These are phyloP conservation scores for Cirrhinus molitorella DNA, from an alignment of 2,797 vertebrate genomes.

Conservation along the genomic window DNA sequence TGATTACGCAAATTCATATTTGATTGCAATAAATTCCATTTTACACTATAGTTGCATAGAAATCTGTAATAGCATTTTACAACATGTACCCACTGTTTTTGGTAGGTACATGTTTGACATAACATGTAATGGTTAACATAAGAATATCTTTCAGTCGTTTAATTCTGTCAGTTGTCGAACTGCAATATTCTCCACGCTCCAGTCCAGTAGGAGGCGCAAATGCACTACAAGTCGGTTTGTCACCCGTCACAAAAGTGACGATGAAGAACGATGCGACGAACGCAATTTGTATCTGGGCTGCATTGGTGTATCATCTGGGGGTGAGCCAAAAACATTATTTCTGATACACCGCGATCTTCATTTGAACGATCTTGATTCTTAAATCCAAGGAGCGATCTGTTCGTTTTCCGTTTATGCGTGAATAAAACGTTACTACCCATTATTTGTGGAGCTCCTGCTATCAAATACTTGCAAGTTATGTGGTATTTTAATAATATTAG, in stretches of 20 bases:
- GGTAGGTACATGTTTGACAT: too few species aligned
- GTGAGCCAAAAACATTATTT: background rate
- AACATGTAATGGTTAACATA: background rate
- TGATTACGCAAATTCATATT: background rate
- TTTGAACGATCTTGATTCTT: background rate
- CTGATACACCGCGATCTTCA: background rate
- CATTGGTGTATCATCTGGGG: too few species aligned
- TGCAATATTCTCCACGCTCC: background rate
- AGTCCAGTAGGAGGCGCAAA: background rate
- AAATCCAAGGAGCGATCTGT: background rate
- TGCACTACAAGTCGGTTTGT: accelerated
- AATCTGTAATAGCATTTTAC: background rate
- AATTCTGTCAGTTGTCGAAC: background rate
- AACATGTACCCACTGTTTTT: too few species aligned
- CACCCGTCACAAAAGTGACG: background rate
- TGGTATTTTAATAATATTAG: background rate
- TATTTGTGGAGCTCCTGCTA: too few species aligned
- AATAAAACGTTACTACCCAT: background rate
- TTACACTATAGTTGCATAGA: background rate
- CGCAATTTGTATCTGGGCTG: background rate
- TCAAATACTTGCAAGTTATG: background rate
- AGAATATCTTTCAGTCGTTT: background rate
- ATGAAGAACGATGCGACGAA: background rate
- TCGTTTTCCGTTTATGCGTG: background rate
- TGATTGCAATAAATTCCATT: background rate